Base-by-base conservation (phyloP, 2,797 vertebrate species). In the Onychomys torridus region DNA sequence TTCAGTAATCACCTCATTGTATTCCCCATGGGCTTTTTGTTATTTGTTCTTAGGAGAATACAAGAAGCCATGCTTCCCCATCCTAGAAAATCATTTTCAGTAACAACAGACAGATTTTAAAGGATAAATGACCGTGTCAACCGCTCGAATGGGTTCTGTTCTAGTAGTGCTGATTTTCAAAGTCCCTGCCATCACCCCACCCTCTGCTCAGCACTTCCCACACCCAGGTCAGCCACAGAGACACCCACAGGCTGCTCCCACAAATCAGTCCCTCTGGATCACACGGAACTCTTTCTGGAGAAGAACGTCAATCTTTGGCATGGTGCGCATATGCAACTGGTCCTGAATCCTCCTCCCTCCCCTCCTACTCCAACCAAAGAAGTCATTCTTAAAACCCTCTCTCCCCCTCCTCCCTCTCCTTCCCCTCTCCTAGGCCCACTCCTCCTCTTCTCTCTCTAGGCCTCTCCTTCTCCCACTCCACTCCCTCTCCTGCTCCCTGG, bases 1-100 rank as follows among this genome's bases (percentile, higher is more conserved):
- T 77, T 59, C 25, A 57, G 17, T 32, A 77, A 95, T 91, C 84
- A 59, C 10, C 71, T 90, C 13, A 14, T 63, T 75, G 69, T 79
- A 87, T 37, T 55, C 23, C 14, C 63, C 25, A 34, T 2, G 34
- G n/a, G 23, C 6, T 40, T 71, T 89, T 67, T 32, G n/a, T 93
- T 90, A 88, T 52, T 77, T 88, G 11, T 93, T 97, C 73, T 94
- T 73, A 63, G 90, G 19, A 34, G 57, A 95, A 69, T 77, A 59
- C 43, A 93, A 71, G 79, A 84, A 93, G n/a, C 16, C 71, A 23
- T 52, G 32, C 8, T 92, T 88, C 93, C 55, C 78, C 76, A 93
- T 88, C 87, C 89, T 71, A 89, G 52, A 95, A 85, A 92, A 75
- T 67, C 82, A 75, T 25, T 82, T 90, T 91, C 88, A 59, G 69